These are phyloP conservation scores for Creontiades dilutus DNA, from an alignment of 2,888 invertebrate genomes.

Conservation along the genomic window DNA sequence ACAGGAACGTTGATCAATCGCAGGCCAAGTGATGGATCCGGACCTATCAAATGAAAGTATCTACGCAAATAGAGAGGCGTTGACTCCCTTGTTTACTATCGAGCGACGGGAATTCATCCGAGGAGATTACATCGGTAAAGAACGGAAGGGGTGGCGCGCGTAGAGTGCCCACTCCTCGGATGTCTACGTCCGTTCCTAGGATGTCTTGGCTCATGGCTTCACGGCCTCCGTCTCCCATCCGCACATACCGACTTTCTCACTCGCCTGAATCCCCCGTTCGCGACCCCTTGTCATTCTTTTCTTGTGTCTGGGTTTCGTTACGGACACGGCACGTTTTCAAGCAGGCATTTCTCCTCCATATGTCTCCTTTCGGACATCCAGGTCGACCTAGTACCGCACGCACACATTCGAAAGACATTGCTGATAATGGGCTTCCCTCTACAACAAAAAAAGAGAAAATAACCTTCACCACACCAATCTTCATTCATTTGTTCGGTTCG, in stretches of 20 bases:
- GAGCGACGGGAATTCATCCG: not conserved
- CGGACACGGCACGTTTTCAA: conserved; percentile 23
- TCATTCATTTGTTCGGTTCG: too few relatives aligned
- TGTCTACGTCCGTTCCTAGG: not conserved
- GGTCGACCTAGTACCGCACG: not conserved
- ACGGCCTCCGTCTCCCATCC: not conserved
- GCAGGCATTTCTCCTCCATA: not conserved
- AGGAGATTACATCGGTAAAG: conserved; percentile 13
- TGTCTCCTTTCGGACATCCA: not conserved
- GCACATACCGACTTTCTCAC: conserved; percentile 2
- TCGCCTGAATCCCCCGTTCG: not conserved
- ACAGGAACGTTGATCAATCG: too few relatives aligned
- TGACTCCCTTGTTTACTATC: not conserved
- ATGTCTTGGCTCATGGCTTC: conserved; percentile 6
- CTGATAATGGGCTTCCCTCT: too few relatives aligned
- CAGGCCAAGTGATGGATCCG: too few relatives aligned
- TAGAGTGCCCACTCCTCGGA: not conserved
- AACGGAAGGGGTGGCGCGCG: not conserved
- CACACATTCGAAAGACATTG: not conserved
- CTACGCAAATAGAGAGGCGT: not conserved
- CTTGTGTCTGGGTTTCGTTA: conserved; percentile 22
- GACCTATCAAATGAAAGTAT: not conserved
- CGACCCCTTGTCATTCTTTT: not conserved
- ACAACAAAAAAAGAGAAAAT: too few relatives aligned
- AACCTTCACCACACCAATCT: too few relatives aligned